These are phyloP conservation scores for Cephalophus harveyi DNA, from an alignment of 2,113 vertebrate species.

Conservation along the genomic window DNA sequence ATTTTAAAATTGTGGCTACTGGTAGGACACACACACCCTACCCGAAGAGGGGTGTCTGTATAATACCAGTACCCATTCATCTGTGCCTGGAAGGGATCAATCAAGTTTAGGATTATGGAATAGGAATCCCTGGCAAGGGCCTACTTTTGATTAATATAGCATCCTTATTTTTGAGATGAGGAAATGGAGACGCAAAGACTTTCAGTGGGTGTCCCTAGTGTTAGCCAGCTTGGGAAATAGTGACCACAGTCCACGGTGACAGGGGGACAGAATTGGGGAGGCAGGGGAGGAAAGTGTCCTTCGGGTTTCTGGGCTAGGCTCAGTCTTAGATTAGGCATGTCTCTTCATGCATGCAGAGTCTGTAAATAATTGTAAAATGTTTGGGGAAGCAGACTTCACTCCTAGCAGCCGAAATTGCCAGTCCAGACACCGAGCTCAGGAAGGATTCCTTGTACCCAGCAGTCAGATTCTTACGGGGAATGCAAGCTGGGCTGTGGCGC, in stretches of 20 bases:
- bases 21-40: neutral
- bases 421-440: neutral
- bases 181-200: neutral
- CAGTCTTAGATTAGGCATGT: neutral
- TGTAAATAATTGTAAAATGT: neutral
- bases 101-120: neutral
- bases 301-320: neutral
- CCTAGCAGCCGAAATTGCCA: neutral
- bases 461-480: fast-evolving
- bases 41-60: neutral
- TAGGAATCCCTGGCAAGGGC: neutral
- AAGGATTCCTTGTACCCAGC: neutral
- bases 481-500: neutral
- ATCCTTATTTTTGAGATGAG: neutral
- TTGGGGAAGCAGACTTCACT: neutral
- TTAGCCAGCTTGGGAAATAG: neutral
- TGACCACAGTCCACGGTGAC: neutral
- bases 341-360: neutral
- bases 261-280: neutral
- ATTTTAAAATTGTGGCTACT: neutral
- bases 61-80: neutral
- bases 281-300: neutral
- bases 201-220: neutral
- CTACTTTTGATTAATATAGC: neutral
- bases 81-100: neutral